A percentile compares a stretch with the other conserved stretches of the same genome.
These are phyloP conservation scores for Eristalis arbustorum DNA, from an alignment of 2,888 invertebrate genomes.

Conservation along the genomic window DNA sequence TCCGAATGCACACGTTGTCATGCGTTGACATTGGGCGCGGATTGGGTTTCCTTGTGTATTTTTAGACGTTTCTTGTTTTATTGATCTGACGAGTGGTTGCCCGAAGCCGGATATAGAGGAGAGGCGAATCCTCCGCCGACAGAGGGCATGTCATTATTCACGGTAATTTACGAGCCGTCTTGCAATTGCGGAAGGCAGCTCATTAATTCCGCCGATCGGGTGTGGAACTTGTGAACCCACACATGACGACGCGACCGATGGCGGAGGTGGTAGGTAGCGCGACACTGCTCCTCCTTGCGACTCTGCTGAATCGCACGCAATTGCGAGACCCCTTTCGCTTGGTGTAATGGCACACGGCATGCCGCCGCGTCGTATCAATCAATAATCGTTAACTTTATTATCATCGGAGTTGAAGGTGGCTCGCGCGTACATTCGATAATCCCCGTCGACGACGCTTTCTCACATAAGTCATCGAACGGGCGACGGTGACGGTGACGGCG, in stretches of 20 bases:
- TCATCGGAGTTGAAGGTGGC: conserved; percentile 16
- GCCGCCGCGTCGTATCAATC: conserved; percentile 37
- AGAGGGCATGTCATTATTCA: conserved; percentile 38
- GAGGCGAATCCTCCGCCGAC: conserved; percentile 27
- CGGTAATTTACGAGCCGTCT: conserved; percentile 48
- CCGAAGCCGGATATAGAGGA: conserved; percentile 18
- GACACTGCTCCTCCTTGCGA: not conserved
- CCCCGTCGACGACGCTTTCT: not conserved
- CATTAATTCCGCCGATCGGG: conserved; percentile 49
- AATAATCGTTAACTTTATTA: conserved; percentile 64
- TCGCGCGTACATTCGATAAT: conserved; percentile 27
- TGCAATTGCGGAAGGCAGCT: conserved; percentile 40
- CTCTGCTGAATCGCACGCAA: conserved; percentile 50
- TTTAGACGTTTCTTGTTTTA: conserved; percentile 25
- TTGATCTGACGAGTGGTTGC: not conserved
- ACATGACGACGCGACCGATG: conserved; percentile 17
- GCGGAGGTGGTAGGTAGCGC: not conserved
- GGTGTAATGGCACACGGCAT: not conserved
- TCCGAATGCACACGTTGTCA: not conserved
- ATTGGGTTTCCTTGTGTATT: conserved; percentile 43
- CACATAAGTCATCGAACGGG: conserved; percentile 14
- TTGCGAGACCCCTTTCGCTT: conserved; percentile 8
- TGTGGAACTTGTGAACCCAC: conserved; percentile 14
- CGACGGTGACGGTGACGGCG: not conserved
- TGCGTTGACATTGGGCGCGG: conserved; percentile 42